Conservation (phyloP, 2,113 vertebrate genomes). For the Cynopterus brachyotis region DNA sequence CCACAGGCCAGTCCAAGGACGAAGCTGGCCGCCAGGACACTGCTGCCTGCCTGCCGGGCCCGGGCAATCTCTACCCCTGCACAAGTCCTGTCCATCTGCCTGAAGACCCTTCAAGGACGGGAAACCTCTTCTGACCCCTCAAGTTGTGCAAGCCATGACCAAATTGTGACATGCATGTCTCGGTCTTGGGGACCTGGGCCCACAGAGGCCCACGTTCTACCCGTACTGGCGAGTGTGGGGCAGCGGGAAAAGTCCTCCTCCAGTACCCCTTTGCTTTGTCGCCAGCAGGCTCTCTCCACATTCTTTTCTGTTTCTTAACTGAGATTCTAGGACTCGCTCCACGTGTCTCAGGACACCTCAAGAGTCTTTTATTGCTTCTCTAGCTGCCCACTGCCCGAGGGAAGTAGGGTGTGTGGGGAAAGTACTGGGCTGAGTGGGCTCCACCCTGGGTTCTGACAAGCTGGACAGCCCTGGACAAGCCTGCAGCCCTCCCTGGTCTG, state of each 20-base stretch:
- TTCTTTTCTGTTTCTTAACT: not conserved
- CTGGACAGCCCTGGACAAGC: not conserved
- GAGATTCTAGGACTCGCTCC: not conserved
- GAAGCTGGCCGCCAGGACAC: not conserved
- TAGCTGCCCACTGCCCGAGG: not conserved
- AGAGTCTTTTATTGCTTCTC: not conserved
- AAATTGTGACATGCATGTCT: not conserved
- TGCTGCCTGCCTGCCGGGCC: not conserved
- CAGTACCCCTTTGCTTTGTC: too few relatives aligned
- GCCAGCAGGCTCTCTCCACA: not conserved
- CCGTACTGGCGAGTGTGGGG: fast-evolving
- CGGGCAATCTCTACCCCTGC: not conserved
- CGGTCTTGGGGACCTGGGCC: not conserved
- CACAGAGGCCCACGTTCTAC: fast-evolving
- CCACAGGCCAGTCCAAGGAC: not conserved
- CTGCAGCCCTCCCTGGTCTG: not conserved
- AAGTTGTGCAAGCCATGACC: not conserved
- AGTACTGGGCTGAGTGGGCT: fast-evolving
- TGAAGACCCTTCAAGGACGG: not conserved
- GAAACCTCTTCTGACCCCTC: not conserved
- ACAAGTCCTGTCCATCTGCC: not conserved
- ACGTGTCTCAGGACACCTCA: not conserved
- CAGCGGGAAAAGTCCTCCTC: fast-evolving
- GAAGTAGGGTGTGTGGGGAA: not conserved
- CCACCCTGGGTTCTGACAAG: not conserved